These are phyloP conservation scores for Copidosoma aretas DNA, from an alignment of 2,888 invertebrate species.

Conservation along the genomic window DNA sequence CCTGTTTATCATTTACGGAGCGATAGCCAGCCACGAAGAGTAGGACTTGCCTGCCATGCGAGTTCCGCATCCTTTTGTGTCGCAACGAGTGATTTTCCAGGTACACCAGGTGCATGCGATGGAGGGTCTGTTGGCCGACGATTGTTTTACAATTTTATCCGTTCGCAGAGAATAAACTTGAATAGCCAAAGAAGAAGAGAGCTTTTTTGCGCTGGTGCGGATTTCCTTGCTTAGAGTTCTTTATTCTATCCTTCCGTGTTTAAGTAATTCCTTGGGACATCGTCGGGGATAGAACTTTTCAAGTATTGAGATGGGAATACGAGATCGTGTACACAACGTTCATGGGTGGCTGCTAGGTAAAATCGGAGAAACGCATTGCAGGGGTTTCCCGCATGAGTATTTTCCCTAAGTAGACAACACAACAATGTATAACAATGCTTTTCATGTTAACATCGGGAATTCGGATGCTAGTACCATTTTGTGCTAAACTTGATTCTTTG, in stretches of 20 bases:
- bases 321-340: too few relatives aligned
- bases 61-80: not conserved
- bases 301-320: too few relatives aligned
- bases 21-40: constrained; percentile 10
- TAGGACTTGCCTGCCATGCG: not conserved
- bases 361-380: not conserved
- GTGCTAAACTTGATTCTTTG: too few relatives aligned
- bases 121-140: not conserved
- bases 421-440: too few relatives aligned
- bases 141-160: not conserved
- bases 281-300: too few relatives aligned
- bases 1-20: constrained; percentile 36
- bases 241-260: not conserved
- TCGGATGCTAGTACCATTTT: too few relatives aligned
- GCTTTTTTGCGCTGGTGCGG: not conserved
- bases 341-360: not conserved
- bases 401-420: not conserved
- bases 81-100: too few relatives aligned
- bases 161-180: not conserved
- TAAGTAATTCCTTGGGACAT: not conserved
- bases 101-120: too few relatives aligned
- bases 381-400: not conserved
- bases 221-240: not conserved
- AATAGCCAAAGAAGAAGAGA: not conserved
- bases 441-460: too few relatives aligned